phyloP scores from a whole-genome alignment of 2,888 invertebrate species.

The Chironomus riparius region DNA sequence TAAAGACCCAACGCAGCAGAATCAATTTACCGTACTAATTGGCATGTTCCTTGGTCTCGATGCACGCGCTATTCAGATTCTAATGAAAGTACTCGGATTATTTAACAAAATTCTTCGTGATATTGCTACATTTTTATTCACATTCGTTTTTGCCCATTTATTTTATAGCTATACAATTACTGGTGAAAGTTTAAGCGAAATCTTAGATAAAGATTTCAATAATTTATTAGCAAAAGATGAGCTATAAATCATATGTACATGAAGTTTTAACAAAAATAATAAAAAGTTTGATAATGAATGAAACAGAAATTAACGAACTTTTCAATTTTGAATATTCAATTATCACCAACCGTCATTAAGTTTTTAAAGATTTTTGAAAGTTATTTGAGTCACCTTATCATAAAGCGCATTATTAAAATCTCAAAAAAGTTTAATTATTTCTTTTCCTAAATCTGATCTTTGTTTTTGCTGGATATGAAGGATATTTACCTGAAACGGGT shows the following conservation, averaged over 20 bases:
- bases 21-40: background rate
- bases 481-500: too few species aligned
- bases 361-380: too few species aligned
- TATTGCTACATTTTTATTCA: conserved; percentile 21
- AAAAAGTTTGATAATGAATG: background rate
- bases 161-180: background rate
- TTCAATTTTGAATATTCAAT: too few species aligned
- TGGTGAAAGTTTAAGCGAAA: conserved; percentile 3
- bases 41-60: background rate
- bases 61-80: background rate
- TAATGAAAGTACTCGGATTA: background rate
- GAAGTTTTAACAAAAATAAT: background rate
- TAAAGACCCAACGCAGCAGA: background rate
- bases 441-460: too few species aligned
- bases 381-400: too few species aligned
- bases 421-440: too few species aligned
- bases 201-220: conserved; percentile 18
- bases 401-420: too few species aligned
- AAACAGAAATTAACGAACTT: too few species aligned
- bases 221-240: conserved; percentile 5
- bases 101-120: conserved; percentile 17
- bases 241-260: background rate
- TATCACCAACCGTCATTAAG: too few species aligned
- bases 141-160: conserved; percentile 11
- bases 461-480: too few species aligned